Evolutionary conservation across 2,113 vertebrate species (phyloP).

Genomic region (Platichthys flesus): DNA sequence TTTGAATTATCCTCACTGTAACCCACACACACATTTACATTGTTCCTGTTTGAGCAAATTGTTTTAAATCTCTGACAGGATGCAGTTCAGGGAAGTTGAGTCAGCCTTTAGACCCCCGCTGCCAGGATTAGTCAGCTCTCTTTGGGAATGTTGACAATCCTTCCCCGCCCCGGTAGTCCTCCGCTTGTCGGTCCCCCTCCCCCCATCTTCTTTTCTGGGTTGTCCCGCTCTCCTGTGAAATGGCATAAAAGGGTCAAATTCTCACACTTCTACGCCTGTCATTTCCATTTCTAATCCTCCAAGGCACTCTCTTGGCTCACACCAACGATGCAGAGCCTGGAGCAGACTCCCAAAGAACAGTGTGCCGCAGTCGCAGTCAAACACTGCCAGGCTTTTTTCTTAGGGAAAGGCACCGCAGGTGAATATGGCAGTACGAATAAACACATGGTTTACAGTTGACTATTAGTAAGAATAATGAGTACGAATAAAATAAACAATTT

Average conservation of each 20-base stretch:
- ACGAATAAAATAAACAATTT: no score
- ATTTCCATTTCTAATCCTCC: conserved; percentile 65
- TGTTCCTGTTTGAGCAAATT: conserved; percentile 26
- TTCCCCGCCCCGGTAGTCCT: conserved; percentile 10
- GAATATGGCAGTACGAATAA: conserved; percentile 6
- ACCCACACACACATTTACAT: conserved; percentile 20
- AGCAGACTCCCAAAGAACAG: conserved; percentile 48
- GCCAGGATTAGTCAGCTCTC: conserved; percentile 55
- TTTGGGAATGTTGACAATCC: conserved; percentile 18
- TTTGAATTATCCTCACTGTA: conserved; percentile 18
- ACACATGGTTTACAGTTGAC: no score
- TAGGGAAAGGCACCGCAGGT: conserved; percentile 27
- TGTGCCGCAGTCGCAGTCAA: conserved; percentile 28
- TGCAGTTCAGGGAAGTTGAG: conserved; percentile 36
- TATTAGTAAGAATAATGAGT: no score
- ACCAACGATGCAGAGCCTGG: conserved; percentile 22
- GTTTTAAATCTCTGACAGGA: conserved; percentile 45
- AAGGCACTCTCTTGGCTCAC: conserved; percentile 54
- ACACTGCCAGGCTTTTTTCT: conserved; percentile 39
- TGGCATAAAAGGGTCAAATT: conserved; percentile 59
- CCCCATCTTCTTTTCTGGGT: conserved; percentile 8
- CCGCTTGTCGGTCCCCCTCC: neutral
- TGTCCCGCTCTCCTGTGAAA: conserved; percentile 50
- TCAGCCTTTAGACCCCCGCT: conserved; percentile 32
- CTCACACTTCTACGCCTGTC: conserved; percentile 52